These are phyloP conservation scores for Chrysomela aeneicollis DNA, from an alignment of 2,888 invertebrate genomes.

Conservation along the genomic window DNA sequence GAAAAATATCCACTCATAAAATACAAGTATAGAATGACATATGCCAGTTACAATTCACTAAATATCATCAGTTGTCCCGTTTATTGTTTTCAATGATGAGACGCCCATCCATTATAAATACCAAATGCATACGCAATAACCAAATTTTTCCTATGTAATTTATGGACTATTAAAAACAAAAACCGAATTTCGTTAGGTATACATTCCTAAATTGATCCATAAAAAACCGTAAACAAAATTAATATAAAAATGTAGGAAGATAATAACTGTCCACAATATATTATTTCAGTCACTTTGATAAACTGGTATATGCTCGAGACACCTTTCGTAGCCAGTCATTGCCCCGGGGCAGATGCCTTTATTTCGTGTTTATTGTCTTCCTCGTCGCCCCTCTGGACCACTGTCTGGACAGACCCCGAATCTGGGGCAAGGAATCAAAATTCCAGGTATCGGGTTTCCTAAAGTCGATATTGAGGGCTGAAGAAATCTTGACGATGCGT, in stretches of 20 bases:
- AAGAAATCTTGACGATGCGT: too few species aligned
- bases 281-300: conserved; percentile 7
- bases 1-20: too few species aligned
- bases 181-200: background rate
- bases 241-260: conserved; percentile 4
- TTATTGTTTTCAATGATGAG: too few species aligned
- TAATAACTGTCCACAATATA: conserved; percentile 5
- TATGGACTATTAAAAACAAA: background rate
- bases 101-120: too few species aligned
- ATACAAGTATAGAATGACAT: too few species aligned
- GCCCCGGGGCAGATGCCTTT: conserved; percentile 3
- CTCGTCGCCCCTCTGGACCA: background rate
- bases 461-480: too few species aligned
- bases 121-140: background rate
- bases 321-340: background rate
- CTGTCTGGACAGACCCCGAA: background rate
- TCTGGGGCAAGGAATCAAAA: background rate
- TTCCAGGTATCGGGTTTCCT: background rate
- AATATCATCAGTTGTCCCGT: too few species aligned
- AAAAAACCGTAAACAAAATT: conserved; percentile 6
- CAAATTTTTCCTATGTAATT: conserved; percentile 1
- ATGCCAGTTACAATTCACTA: too few species aligned
- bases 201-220: background rate
- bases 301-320: conserved; percentile 3
- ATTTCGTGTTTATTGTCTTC: background rate